These are phyloP conservation scores for Trissolcus japonicus DNA, from an alignment of 2,888 invertebrate species.

Conservation along the genomic window DNA sequence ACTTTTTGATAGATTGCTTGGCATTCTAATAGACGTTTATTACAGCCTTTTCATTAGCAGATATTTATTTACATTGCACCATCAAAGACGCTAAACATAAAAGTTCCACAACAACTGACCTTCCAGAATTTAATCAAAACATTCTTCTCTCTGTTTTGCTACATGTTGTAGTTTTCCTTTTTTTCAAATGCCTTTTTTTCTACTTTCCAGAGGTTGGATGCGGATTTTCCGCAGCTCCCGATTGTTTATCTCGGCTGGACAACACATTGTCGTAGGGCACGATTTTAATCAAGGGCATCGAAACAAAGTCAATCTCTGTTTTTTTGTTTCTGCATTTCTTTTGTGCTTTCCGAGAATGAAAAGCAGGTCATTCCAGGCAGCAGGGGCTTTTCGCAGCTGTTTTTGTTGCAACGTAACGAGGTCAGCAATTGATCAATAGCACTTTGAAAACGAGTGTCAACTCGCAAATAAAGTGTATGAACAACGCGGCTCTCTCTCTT, in stretches of 20 bases:
- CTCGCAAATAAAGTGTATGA: slow-evolving; percentile 37
- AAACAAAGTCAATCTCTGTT: slow-evolving; percentile 11
- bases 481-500: slow-evolving; percentile 36
- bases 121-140: no score
- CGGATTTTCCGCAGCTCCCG: no score
- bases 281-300: slow-evolving; percentile 20
- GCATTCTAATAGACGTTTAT: slow-evolving; percentile 2
- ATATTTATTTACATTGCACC: no score
- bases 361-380: slow-evolving; percentile 29
- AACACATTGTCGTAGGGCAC: no score
- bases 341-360: background rate
- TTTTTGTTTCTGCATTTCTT: no score
- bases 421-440: slow-evolving; percentile 51
- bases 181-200: no score
- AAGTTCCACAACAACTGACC: no score
- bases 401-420: slow-evolving; percentile 40
- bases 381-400: slow-evolving; percentile 26
- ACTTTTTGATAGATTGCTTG: slow-evolving; percentile 17
- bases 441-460: slow-evolving; percentile 45
- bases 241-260: no score
- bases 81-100: no score
- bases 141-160: no score
- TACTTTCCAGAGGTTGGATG: no score
- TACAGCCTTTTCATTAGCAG: background rate
- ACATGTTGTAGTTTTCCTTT: no score